These are phyloP conservation scores for Apogon talboti DNA, from an alignment of 2,797 vertebrate genomes.

Conservation along the genomic window DNA sequence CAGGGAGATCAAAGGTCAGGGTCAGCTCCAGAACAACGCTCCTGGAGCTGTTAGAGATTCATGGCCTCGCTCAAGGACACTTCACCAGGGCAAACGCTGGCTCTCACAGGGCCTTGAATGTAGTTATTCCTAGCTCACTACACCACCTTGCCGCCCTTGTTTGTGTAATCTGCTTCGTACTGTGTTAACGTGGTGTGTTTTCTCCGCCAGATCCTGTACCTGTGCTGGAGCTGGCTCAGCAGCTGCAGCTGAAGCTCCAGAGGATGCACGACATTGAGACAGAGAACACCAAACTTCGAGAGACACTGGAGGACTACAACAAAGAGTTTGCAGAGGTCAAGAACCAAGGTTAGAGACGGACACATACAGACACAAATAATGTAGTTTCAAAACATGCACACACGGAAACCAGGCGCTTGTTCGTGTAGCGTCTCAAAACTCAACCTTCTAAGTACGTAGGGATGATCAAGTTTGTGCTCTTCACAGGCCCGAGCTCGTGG, in stretches of 20 bases:
- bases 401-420: too few relatives aligned
- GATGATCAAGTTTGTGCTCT: too few relatives aligned
- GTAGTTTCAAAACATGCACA: neutral
- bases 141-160: constrained; percentile 59
- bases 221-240: constrained; percentile 95
- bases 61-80: constrained; percentile 81
- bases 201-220: constrained; percentile 91
- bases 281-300: constrained; percentile 98
- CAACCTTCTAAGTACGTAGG: too few relatives aligned
- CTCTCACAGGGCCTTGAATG: constrained; percentile 67
- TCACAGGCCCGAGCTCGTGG: too few relatives aligned
- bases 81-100: constrained; percentile 50
- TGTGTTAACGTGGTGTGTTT: constrained; percentile 67
- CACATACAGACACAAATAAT: constrained; percentile 17
- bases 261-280: constrained; percentile 98
- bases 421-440: too few relatives aligned
- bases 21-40: constrained; percentile 79
- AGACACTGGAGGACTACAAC: constrained; percentile 98
- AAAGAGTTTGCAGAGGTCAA: constrained; percentile 99
- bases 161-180: constrained; percentile 68
- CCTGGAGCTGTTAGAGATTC: constrained; percentile 84
- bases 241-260: constrained; percentile 98
- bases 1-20: constrained; percentile 59
- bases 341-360: constrained; percentile 91
- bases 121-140: constrained; percentile 67